Evolutionary conservation across 1,140 invertebrate genomes (phyloP), one percentile per base, ranked within the genome.

Genomic region (Lepidurus couesii): DNA sequence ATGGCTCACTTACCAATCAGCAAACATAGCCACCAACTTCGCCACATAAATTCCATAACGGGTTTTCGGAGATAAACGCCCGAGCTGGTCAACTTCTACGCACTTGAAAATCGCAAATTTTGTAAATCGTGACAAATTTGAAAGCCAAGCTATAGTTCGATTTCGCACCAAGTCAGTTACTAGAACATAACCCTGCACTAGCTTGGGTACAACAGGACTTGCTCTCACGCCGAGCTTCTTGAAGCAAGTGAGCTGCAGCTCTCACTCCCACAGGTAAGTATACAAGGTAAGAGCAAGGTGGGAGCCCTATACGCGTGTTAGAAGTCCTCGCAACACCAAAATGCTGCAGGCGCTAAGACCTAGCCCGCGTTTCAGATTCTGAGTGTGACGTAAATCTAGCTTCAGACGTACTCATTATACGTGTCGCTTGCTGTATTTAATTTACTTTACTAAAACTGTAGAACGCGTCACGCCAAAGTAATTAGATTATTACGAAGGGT

Each of bases 141-240:
- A 4, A 34, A 34, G 53, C 6, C 21, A 65, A 65, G 53, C 13
- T 6, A 65, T 6, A 65, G 6, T 13, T 65, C 7, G 21, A 11
- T n/a, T 7, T 65, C 53, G 21, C 9, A 65, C 6, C 13, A 1
- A 21, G 53, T 16, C 53, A 21, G 21, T 4, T 65, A 65, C 8
- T 65, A 21, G 13, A 65, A 65, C 53, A 65, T 65, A 65, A 65
- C 10, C 53, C 53, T 65, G 53, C 53, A 65, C 53, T 65, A 9
- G 53, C 53, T 65, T 65, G 53, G 21, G 8, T 65, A 13, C n/a
- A 13, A 65, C 9, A 21, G 53, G 53, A 65, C 53, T 16, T 65
- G 53, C 53, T 65, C 53, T 65, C 53, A 65, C 53, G 53, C 53
- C 53, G 21, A 65, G 53, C 53, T 13, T 65, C 53, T 16, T 65